Conservation (phyloP, 2,888 invertebrate species). For the Nesidiocoris tenuis region DNA sequence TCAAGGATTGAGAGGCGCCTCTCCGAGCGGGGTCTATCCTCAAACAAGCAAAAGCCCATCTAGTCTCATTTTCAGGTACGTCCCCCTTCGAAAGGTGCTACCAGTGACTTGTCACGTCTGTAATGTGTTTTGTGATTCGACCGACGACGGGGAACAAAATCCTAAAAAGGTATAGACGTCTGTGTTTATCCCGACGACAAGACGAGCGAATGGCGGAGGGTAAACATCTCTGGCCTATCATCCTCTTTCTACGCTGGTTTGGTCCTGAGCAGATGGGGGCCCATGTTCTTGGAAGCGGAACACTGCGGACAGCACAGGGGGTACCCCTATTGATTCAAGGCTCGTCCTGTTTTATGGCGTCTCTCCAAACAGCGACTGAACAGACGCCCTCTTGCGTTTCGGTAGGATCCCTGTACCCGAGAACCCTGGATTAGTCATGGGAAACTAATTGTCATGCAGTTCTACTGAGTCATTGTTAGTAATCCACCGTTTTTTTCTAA, state of each 20-base stretch:
- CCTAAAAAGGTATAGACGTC: slow-evolving; percentile 2
- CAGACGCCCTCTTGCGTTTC: slow-evolving; percentile 30
- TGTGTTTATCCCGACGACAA: slow-evolving; percentile 28
- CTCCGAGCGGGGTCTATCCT: not conserved
- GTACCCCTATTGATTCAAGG: slow-evolving; percentile 37
- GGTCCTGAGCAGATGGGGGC: slow-evolving; percentile 30
- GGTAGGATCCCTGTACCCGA: slow-evolving; percentile 8
- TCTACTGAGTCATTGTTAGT: slow-evolving; percentile 27
- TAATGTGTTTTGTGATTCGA: not conserved
- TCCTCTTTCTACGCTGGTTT: slow-evolving; percentile 6
- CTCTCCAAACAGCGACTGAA: slow-evolving; percentile 7
- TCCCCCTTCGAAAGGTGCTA: not conserved
- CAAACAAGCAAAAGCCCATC: not conserved
- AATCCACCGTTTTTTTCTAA: not conserved
- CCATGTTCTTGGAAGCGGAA: slow-evolving; percentile 37
- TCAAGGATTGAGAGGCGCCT: not conserved
- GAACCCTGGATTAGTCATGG: slow-evolving; percentile 40
- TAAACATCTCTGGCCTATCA: slow-evolving; percentile 12
- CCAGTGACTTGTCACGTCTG: not conserved
- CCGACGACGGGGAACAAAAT: not conserved
- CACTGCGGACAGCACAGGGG: slow-evolving; percentile 28
- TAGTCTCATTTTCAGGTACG: not conserved
- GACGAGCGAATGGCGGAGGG: slow-evolving; percentile 5
- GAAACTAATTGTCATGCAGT: slow-evolving; percentile 42
- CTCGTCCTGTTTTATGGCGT: slow-evolving; percentile 31